Conservation (phyloP, 2,888 invertebrate genomes). For the Pristionchus exspectatus region DNA sequence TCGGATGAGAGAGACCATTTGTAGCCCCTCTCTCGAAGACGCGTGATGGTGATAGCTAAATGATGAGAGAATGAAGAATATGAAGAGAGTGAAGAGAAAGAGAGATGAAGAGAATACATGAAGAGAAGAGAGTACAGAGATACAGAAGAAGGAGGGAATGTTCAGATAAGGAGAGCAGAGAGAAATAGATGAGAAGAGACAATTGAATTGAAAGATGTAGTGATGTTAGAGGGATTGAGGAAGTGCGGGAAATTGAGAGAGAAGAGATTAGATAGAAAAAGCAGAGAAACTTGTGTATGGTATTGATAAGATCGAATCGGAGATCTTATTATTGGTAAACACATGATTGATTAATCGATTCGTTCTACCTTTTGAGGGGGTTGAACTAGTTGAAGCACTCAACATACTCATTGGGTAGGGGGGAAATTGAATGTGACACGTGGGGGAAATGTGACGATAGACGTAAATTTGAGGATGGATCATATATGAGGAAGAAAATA, state of each 20-base stretch:
- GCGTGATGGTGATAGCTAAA: slow-evolving; percentile 36
- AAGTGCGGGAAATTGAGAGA: slow-evolving; percentile 18
- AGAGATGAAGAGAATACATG: background rate
- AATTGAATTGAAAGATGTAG: background rate
- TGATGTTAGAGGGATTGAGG: background rate
- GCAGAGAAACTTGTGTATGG: background rate
- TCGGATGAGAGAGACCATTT: background rate
- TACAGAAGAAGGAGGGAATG: background rate
- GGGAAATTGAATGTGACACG: background rate
- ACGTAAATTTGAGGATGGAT: background rate
- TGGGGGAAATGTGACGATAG: background rate
- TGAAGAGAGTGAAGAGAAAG: slow-evolving; percentile 47
- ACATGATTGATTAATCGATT: background rate
- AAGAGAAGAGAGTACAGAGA: slow-evolving; percentile 10
- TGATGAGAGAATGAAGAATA: slow-evolving; percentile 25
- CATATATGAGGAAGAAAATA: background rate
- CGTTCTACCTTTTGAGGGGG: background rate
- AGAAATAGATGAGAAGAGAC: background rate
- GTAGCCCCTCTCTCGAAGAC: background rate
- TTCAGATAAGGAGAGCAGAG: slow-evolving; percentile 11
- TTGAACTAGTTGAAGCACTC: background rate
- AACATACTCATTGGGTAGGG: background rate
- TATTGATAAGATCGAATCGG: slow-evolving; percentile 3
- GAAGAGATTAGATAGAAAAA: slow-evolving; percentile 32
- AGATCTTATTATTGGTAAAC: slow-evolving; percentile 6